Base-by-base conservation (phyloP, 2,888 invertebrate species). In the Drosophila nr. fundita region DNA sequence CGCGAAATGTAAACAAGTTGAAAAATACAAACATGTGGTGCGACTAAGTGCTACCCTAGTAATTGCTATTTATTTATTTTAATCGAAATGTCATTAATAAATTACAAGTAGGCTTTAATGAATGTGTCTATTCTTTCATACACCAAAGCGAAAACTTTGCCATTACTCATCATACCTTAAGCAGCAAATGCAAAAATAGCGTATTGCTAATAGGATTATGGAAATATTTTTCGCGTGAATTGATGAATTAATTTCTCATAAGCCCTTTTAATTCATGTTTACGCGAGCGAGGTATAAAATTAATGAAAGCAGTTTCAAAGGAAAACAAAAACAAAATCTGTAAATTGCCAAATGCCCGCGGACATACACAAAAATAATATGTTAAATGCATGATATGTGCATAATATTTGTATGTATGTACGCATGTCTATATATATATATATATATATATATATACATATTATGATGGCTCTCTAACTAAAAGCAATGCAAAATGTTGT, bases 381-480 rank as follows among this genome's bases (percentile, higher is more conserved):
- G 30, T 67, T 73, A n/a, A 62, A 59, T 45, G 38, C 29, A 52
- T 45, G 11, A 42, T 42, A n/a, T 38, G 0, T 42, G 11, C 5
- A 5, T 21, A n/a, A 38, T 18, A 18, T n/a, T 8, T n/a, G 6
- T 36, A 36, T 36, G 34, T 34, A 34, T 34, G 13, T 15, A 15
- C 5, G 18, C 36, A 36, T 36, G 36, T 36, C 15, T 7, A 6
- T 2, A 40, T 57, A 34, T 58, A 40, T 60, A 36, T 58, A 58
- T 58, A 48, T 4, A 67, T 50, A 58, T 61, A 24, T 58, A 40
- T 60, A 36, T 58, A 58, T 58, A 48, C 4, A 67, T 50, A 58
- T 61, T 1, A 69, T 84, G 80, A 77, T 87, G 83, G 82, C 88
- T 85, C 89, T 89, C 87, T 89, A 85, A 85, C 89, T 78, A 89